Conservation (phyloP, 2,113 vertebrate genomes). For the Microcebus tavaratra region DNA sequence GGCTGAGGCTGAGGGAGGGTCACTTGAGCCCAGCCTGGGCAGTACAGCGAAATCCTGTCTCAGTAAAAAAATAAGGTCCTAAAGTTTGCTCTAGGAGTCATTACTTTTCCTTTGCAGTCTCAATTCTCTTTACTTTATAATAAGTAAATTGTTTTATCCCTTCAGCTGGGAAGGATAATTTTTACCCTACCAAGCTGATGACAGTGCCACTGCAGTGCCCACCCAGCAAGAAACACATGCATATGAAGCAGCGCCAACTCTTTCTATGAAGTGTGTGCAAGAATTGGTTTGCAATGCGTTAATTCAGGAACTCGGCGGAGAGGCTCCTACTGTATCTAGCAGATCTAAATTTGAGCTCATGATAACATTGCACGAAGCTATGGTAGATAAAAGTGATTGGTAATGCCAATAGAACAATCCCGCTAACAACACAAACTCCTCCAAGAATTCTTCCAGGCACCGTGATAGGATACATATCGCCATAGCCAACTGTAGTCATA, state of each 20-base stretch:
- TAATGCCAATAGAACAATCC: conserved; percentile 96
- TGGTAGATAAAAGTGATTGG: conserved; percentile 99
- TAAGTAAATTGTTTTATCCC: conserved; percentile 65
- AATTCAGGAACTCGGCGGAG: conserved; percentile 92
- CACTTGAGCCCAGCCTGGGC: too few relatives aligned
- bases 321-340: conserved; percentile 93
- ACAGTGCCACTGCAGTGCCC: conserved; percentile 64
- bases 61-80: conserved; percentile 14
- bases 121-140: conserved; percentile 65
- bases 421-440: conserved; percentile 98
- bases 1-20: too few relatives aligned
- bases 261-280: conserved; percentile 71
- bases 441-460: conserved; percentile 96
- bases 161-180: conserved; percentile 76
- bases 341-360: conserved; percentile 96
- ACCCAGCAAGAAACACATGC: conserved; percentile 72
- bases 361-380: conserved; percentile 99
- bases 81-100: conserved; percentile 54
- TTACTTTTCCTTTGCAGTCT: conserved; percentile 65
- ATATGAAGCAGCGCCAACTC: conserved; percentile 65
- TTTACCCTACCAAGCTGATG: conserved; percentile 65
- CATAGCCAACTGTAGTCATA: conserved; percentile 99
- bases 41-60: too few relatives aligned
- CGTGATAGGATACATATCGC: conserved; percentile 98
- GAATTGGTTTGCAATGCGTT: conserved; percentile 75